Evolutionary conservation across 64 coral and sea anemone species (phyloP), one percentile per base, ranked within the genome.

Genomic region (Dendronephthya gigantea): DNA sequence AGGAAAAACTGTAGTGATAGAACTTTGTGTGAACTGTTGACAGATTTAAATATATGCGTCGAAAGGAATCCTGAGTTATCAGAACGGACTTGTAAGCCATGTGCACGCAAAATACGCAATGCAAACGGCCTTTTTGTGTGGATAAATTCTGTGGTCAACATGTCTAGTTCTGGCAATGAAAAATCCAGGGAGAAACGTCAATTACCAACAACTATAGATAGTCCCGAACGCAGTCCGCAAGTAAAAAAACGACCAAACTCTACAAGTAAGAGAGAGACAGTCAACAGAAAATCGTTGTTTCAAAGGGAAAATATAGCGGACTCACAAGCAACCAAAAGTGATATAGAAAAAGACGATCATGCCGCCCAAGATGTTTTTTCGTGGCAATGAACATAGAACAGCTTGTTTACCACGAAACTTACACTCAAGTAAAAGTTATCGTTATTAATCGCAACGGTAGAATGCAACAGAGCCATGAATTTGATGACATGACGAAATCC

Each of bases 401-500:
- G 17, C 35, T 85, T 0, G 27, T 30, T 35, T 37, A 74, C 33
- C 19, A 30, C 29, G 82, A 52, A 62, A 28, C 55, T 27, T 59
- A 25, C 28, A 86, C 69, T 13, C 16, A 86, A 83, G 41, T 90
- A n/a, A n/a, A n/a, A n/a, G n/a, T n/a, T n/a, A n/a, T 30, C 19
- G 86, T 86, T 82, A 84, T 90, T 28, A 52, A 38, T 35, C 89
- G 35, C 16, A 90, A 82, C 58, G 74, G 72, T 72, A 22, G 52
- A 69, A 86, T 37, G 39, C 49, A 90, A 39, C 70, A 23, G 27
- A 74, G 47, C 37, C 69, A 68, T 65, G 40, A 83, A 28, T 90
- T 90, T 34, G 58, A 86, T 58, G 27, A 83, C 19, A 81, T 86
- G 48, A 91, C 70, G 17, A 91, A 87, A 39, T 86, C 90, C 50